phyloP scores from a whole-genome alignment of 2,797 vertebrate species.

The Spinus olivaceus region DNA sequence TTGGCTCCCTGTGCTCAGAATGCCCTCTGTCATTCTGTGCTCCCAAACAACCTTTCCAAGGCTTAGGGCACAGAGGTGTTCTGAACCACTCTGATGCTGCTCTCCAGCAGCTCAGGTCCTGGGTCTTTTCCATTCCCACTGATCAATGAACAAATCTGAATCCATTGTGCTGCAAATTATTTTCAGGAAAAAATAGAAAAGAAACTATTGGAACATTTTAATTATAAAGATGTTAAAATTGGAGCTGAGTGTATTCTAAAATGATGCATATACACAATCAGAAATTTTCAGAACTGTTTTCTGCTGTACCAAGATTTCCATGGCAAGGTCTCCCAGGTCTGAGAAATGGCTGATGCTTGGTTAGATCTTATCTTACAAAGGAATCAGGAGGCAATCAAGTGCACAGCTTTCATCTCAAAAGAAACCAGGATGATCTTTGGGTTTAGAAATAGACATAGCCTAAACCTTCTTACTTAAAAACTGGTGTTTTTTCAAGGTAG shows the following conservation, averaged over 20 bases:
- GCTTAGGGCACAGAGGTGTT: not conserved
- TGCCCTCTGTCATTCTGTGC: not conserved
- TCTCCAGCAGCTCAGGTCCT: not conserved
- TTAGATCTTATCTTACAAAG: not conserved
- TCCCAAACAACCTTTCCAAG: not conserved
- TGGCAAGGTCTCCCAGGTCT: not conserved
- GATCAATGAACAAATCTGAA: not conserved
- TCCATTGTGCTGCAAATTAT: not conserved
- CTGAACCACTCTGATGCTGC: not conserved
- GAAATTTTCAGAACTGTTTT: not conserved
- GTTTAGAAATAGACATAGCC: not conserved
- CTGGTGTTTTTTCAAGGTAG: not conserved
- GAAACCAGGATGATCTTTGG: not conserved
- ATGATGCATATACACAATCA: not conserved
- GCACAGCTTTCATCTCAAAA: not conserved
- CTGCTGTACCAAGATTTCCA: not conserved
- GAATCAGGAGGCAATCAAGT: not conserved
- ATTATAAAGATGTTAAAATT: not conserved
- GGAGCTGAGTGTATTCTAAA: not conserved
- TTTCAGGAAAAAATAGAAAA: not conserved
- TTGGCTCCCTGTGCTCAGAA: not conserved
- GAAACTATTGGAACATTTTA: not conserved
- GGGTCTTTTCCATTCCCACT: not conserved
- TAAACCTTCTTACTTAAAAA: not conserved
- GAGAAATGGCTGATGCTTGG: accelerated